These are phyloP conservation scores for Hetaerina titia DNA, from an alignment of 2,888 invertebrate species.

Conservation along the genomic window DNA sequence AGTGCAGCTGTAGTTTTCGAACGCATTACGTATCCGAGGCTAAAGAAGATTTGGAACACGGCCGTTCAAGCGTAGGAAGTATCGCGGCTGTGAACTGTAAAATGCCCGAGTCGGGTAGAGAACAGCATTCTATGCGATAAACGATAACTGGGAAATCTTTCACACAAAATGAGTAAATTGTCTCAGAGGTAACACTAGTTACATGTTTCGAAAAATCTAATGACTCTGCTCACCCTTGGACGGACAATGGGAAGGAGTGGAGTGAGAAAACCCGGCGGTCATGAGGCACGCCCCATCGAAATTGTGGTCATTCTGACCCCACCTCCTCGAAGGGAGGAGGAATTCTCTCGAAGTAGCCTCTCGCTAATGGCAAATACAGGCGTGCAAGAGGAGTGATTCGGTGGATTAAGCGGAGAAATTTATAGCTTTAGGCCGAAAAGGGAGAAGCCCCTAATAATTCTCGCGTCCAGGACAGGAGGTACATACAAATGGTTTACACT, in stretches of 20 bases:
- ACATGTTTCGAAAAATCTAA: too few species aligned
- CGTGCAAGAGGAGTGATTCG: constrained; percentile 11
- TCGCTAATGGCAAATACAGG: background rate
- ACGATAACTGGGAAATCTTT: too few species aligned
- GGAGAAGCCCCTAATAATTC: background rate
- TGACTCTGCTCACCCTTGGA: too few species aligned
- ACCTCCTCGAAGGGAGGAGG: background rate
- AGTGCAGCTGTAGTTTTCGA: too few species aligned
- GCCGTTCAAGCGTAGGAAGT: too few species aligned
- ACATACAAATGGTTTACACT: background rate
- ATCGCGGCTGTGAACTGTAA: too few species aligned
- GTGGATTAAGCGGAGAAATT: constrained; percentile 16
- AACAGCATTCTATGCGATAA: too few species aligned
- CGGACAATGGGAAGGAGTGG: background rate
- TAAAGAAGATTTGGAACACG: too few species aligned
- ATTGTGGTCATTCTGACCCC: background rate
- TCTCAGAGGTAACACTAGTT: too few species aligned
- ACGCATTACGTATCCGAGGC: too few species aligned
- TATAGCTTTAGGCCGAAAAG: background rate
- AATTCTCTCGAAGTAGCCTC: background rate
- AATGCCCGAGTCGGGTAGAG: too few species aligned
- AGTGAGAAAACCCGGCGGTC: background rate
- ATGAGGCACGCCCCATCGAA: background rate
- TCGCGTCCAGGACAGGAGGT: background rate
- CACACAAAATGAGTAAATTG: too few species aligned